Evolutionary conservation across 2,797 vertebrate species (phyloP), one percentile per base, ranked within the genome.

Genomic region (Dendrocincla tyrannina): DNA sequence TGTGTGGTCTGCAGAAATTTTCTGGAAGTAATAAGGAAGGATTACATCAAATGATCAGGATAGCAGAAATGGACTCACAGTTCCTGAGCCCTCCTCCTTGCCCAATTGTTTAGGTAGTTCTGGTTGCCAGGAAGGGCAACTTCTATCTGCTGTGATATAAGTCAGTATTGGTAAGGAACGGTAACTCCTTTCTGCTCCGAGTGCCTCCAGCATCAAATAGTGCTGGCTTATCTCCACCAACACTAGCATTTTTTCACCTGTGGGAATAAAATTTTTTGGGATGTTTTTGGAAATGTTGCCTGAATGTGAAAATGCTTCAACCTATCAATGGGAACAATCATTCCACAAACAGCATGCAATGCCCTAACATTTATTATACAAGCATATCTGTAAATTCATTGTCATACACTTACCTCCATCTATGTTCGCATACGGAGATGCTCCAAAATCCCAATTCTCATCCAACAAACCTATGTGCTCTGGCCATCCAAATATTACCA

Each of bases 341-440:
- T 70, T 85, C 44, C 28, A 18, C 27, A 64, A 52, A 30, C 8
- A 52, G 8, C 13, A 3, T 10, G 30, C 6, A 9, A 28, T 28
- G 46, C 60, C 7, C 3, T 42, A 41, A 30, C 25, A 14, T 77
- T 91, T 67, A 42, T 33, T 68, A 20, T 25, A 22, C 13, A 11
- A 59, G 13, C 4, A 3, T 33, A 13, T 27, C 33, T 5, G 7
- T 84, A 69, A 84, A 50, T 58, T 84, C 10, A 24, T 73, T 73
- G 25, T 42, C 11, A 32, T 33, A 42, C 0, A 0, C 18, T 50
- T 32, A 20, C 9, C 3, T 68, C 9, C 22, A 46, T 55, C 69
- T 87, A 46, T 52, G 37, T 33, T 32, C 39, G 24, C 6, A 10
- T n/a, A 53, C 17, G 66, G 53, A 58, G n/a, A 41, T 7, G 17